Evolutionary conservation across 2,113 vertebrate species (phyloP), one percentile per base, ranked within the genome.

Genomic region (Pituophis catenifer): DNA sequence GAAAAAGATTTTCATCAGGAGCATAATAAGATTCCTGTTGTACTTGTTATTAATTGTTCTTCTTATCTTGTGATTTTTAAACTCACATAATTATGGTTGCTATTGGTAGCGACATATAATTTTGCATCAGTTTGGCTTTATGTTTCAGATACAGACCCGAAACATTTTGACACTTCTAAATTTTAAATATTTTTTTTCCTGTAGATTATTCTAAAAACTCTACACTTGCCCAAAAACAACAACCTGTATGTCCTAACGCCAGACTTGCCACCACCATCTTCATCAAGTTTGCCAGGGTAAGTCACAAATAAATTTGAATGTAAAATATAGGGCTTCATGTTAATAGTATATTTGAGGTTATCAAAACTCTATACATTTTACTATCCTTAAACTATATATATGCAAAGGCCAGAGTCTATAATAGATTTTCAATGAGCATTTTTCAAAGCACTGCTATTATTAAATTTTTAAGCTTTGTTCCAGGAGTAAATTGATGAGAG

Each of bases 151-250:
- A 9, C 33, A 48, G 5, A 17, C n/a, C 57, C 5, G 3, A 86
- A 94, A 55, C 21, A 90, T 70, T 94, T 94, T 93, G 94, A 89
- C 62, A 90, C 58, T 8, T 15, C 95, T 95, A 95, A 95, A 97
- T 91, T 87, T 26, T 54, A 53, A n/a, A 15, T 86, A 90, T 65
- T 17, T 75, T 91, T 95, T 96, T 96, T 62, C 92, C 92, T 96
- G 65, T 97, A 99, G 99, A 99, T 98, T 96, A 97, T 99, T 97
- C 97, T 99, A 97, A 98, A 98, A 98, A 98, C 98, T 97, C 99
- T 99, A 97, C 99, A 99, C 96, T 98, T 99, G 97, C 99, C 99
- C 97, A 99, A 99, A 98, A 99, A 99, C 98, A 99, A 99, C 98
- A 99, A 98, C 98, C 98, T 99, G 96, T 99, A 99, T 96, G 98